These are phyloP conservation scores for Anodontia alba DNA, from an alignment of 2,888 invertebrate genomes.

Conservation along the genomic window DNA sequence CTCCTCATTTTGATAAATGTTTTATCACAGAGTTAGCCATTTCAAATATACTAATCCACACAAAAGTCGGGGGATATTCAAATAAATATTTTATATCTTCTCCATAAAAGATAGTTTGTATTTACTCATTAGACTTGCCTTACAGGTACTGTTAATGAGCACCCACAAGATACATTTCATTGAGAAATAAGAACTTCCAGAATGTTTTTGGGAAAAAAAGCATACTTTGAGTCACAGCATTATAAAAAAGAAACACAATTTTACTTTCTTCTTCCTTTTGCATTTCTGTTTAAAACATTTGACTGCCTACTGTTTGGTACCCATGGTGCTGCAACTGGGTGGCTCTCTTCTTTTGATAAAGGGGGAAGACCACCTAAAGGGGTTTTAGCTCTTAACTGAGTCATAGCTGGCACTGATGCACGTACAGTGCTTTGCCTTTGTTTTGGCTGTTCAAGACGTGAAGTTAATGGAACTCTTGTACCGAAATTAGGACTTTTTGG, in stretches of 20 bases:
- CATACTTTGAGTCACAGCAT: too few relatives aligned
- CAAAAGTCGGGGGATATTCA: too few relatives aligned
- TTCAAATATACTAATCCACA: too few relatives aligned
- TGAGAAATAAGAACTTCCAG: too few relatives aligned
- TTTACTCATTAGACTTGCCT: too few relatives aligned
- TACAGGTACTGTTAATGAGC: too few relatives aligned
- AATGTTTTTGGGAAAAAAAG: too few relatives aligned
- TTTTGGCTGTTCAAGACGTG: constrained; percentile 28
- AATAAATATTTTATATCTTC: too few relatives aligned
- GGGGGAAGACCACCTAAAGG: constrained; percentile 49
- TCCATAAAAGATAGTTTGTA: too few relatives aligned
- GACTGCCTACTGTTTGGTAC: not conserved
- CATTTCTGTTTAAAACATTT: not conserved
- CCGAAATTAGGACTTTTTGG: constrained; percentile 45
- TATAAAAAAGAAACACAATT: not conserved
- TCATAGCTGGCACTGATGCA: constrained; percentile 44
- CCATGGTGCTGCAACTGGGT: constrained; percentile 3
- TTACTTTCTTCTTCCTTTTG: not conserved
- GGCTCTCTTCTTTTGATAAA: constrained; percentile 47
- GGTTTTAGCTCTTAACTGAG: constrained; percentile 5
- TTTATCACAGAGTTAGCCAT: too few relatives aligned
- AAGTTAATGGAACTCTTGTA: constrained; percentile 41
- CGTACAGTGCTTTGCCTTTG: constrained; percentile 26
- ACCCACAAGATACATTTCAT: too few relatives aligned
- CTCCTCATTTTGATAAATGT: too few relatives aligned